Evolutionary conservation across 2,888 invertebrate species (phyloP), one percentile per base, ranked within the genome.

Genomic region (Tinea pellionella): DNA sequence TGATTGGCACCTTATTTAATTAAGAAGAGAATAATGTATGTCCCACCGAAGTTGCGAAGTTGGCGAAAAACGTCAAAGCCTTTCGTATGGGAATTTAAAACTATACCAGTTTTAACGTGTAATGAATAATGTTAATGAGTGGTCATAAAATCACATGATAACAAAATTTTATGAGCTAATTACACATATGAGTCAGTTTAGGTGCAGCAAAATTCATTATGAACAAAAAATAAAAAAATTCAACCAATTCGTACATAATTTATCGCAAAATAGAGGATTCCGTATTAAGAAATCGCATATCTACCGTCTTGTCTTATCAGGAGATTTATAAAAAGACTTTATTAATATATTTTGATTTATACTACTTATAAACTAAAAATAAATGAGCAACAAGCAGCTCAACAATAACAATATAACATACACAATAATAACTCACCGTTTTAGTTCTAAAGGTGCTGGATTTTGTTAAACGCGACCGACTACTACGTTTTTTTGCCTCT

Each of bases 341-440:
- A 24, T n/a, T n/a, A n/a, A n/a, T n/a, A n/a, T n/a, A n/a, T n/a
- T n/a, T n/a, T n/a, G n/a, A n/a, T n/a, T n/a, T 6, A 24, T 24
- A 6, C 3, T 24, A 6, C 2, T 24, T 24, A 24, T 24, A 24
- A 24, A 24, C 24, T 24, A 24, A 24, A 24, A 24, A 24, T 24
- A 24, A 24, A 24, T 24, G 6, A 24, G 24, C 24, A 24, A 24
- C 6, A 24, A 24, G 6, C 24, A 24, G 24, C 6, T 3, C 3
- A 24, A 24, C n/a, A n/a, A n/a, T n/a, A n/a, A n/a, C n/a, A n/a
- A n/a, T n/a, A n/a, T n/a, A n/a, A n/a, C n/a, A n/a, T n/a, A n/a
- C n/a, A n/a, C n/a, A n/a, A n/a, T n/a, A 41, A 41, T 41, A 47
- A 47, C 47, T 47, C 16, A 47, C 47, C 16, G 47, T 47, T 47